phyloP scores from a whole-genome alignment of 2,797 vertebrate species.

The Dipus sagitta region DNA sequence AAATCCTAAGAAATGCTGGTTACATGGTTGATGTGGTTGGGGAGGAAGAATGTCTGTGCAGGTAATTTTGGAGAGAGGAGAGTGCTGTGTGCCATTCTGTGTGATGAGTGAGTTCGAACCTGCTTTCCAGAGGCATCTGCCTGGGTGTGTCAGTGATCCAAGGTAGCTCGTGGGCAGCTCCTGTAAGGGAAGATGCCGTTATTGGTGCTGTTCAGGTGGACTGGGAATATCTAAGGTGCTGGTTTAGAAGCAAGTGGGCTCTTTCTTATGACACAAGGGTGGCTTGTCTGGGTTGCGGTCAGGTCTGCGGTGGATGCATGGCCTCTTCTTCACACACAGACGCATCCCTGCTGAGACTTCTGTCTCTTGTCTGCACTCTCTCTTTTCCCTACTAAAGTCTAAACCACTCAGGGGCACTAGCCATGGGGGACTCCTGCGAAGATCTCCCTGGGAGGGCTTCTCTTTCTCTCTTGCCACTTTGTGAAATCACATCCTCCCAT shows the following conservation, averaged over 20 bases:
- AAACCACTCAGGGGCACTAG: not conserved
- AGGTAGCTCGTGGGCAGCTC: rapidly evolving
- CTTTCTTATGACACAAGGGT: not conserved
- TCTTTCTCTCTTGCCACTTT: not conserved
- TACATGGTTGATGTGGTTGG: rapidly evolving
- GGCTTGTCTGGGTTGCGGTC: too few relatives aligned
- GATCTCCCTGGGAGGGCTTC: too few relatives aligned
- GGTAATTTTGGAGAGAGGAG: not conserved
- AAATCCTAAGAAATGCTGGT: not conserved
- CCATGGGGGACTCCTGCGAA: too few relatives aligned
- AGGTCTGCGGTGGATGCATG: not conserved
- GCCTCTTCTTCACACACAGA: not conserved
- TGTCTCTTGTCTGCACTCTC: not conserved
- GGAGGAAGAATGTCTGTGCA: not conserved
- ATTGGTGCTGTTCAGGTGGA: not conserved
- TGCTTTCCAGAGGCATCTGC: not conserved
- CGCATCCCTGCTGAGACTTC: rapidly evolving
- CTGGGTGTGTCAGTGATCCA: not conserved
- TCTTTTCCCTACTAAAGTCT: not conserved
- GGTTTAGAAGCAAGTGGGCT: not conserved
- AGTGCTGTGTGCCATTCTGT: rapidly evolving
- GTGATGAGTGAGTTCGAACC: not conserved
- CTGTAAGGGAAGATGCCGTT: not conserved
- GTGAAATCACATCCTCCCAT: not conserved
- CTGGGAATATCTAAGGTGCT: not conserved